A percentile compares a stretch with the other conserved stretches of the same genome.
These are phyloP conservation scores for Halichoeres trimaculatus DNA, from an alignment of 2,113 vertebrate species.

Conservation along the genomic window DNA sequence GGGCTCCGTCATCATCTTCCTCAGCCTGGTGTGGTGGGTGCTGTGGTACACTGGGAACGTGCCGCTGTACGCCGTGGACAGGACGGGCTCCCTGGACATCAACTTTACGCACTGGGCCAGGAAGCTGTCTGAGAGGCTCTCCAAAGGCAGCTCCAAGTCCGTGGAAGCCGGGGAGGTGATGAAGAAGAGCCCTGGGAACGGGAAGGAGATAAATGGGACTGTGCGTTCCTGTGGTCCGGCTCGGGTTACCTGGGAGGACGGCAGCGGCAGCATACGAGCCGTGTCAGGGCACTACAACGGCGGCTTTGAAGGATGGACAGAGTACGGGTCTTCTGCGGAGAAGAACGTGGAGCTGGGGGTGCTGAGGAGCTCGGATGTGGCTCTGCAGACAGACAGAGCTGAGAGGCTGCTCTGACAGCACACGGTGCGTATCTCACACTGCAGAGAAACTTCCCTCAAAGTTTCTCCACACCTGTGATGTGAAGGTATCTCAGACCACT, in stretches of 20 bases:
- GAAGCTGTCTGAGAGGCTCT: slow-evolving; percentile 77
- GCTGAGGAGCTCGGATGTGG: slow-evolving; percentile 52
- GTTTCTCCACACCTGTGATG: neutral
- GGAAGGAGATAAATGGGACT: slow-evolving; percentile 52
- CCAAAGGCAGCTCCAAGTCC: slow-evolving; percentile 58
- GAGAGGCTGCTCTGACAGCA: slow-evolving; percentile 75
- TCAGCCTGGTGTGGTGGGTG: slow-evolving; percentile 84
- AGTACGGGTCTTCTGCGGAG: slow-evolving; percentile 17
- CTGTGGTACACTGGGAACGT: slow-evolving; percentile 84
- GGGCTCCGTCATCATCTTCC: slow-evolving; percentile 79
- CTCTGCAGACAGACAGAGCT: slow-evolving; percentile 41
- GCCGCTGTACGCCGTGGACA: slow-evolving; percentile 52
- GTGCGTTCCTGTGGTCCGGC: slow-evolving; percentile 22
- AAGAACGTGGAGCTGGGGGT: slow-evolving; percentile 73
- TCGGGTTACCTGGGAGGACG: slow-evolving; percentile 57
- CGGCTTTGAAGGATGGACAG: slow-evolving; percentile 66
- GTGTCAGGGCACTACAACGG: slow-evolving; percentile 63
- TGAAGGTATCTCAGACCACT: too few species aligned
- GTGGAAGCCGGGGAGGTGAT: slow-evolving; percentile 57
- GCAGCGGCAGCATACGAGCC: neutral
- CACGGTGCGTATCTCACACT: slow-evolving; percentile 53
- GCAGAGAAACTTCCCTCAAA: neutral
- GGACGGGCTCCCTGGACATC: slow-evolving; percentile 46
- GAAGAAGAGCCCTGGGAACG: slow-evolving; percentile 28
- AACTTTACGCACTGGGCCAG: slow-evolving; percentile 77